A percentile compares a stretch with the other conserved stretches of the same genome.
Evolutionary conservation across 2,888 invertebrate species (phyloP).

Genomic region (Caradrina clavipalpis): DNA sequence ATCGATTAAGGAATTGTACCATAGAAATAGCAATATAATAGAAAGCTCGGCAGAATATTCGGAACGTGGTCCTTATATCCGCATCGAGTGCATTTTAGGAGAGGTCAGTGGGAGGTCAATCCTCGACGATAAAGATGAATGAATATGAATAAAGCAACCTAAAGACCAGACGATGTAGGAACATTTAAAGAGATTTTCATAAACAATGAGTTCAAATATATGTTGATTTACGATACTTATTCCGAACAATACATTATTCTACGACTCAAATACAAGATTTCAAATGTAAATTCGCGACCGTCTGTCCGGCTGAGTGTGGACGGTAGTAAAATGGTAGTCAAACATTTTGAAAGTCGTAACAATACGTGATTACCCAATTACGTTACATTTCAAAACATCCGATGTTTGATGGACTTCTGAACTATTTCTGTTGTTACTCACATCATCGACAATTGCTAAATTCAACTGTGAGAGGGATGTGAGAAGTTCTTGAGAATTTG

Average conservation of each 20-base stretch:
- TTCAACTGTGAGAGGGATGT: constrained; percentile 24
- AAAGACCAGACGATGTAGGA: not conserved
- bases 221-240: constrained; percentile 18
- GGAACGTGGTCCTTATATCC: constrained; percentile 37
- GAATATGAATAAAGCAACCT: not conserved
- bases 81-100: constrained; percentile 30
- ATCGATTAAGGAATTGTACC: constrained; percentile 42
- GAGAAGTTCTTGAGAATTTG: constrained; percentile 4
- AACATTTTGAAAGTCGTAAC: constrained; percentile 57
- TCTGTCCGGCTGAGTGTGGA: constrained; percentile 20
- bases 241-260: constrained; percentile 10
- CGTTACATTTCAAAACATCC: constrained; percentile 54
- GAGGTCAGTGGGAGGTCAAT: constrained; percentile 7
- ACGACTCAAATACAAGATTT: constrained; percentile 26
- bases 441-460: constrained; percentile 27
- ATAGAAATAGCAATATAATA: constrained; percentile 25
- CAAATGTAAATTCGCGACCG: constrained; percentile 40
- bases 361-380: constrained; percentile 52
- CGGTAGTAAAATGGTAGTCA: constrained; percentile 46
- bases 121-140: not conserved
- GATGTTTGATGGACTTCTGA: constrained; percentile 52
- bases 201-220: constrained; percentile 5
- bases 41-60: constrained; percentile 32
- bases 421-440: constrained; percentile 38
- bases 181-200: not conserved